A percentile compares a stretch with the other conserved stretches of the same genome.
Conservation (phyloP, 92 coral and sea anemone species). For the Isaurus tuberculatus region DNA sequence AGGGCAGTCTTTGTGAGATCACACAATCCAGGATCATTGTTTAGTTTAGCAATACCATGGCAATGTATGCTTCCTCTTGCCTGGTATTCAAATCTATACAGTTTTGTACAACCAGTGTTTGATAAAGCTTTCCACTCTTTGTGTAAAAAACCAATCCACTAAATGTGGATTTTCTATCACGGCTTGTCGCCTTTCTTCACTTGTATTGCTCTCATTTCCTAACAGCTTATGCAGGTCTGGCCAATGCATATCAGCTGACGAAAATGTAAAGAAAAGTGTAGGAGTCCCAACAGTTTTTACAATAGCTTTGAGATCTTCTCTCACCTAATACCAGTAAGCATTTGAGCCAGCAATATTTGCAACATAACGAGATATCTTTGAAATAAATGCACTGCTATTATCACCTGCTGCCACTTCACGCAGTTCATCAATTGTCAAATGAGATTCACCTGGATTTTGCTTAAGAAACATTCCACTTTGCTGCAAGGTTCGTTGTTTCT, state of each 20-base stretch:
- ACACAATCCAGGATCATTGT: too few relatives aligned
- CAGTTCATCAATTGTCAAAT: slow-evolving; percentile 67
- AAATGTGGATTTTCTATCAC: too few relatives aligned
- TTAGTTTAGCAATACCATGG: too few relatives aligned
- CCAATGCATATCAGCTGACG: slow-evolving; percentile 71
- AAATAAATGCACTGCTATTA: slow-evolving; percentile 57
- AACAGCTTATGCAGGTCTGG: slow-evolving; percentile 53
- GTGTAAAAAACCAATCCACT: too few relatives aligned
- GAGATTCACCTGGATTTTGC: slow-evolving; percentile 68
- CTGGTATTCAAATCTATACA: too few relatives aligned
- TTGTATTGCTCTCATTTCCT: too few relatives aligned
- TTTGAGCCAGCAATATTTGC: slow-evolving; percentile 70
- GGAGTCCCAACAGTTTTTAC: slow-evolving; percentile 64
- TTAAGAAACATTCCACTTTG: slow-evolving; percentile 64
- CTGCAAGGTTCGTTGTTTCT: slow-evolving; percentile 67
- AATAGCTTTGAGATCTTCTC: slow-evolving; percentile 65
- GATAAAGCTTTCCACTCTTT: too few relatives aligned
- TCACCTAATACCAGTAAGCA: slow-evolving; percentile 67
- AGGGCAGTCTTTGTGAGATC: too few relatives aligned
- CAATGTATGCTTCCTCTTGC: too few relatives aligned
- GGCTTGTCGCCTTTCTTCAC: too few relatives aligned
- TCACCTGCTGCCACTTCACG: slow-evolving; percentile 68
- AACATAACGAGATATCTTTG: slow-evolving; percentile 65
- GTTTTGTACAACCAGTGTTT: too few relatives aligned
- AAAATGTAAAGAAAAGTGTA: slow-evolving; percentile 63